A percentile compares a stretch with the other conserved stretches of the same genome.
These are phyloP conservation scores for Eupithecia inturbata DNA, from an alignment of 2,888 invertebrate species.

Conservation along the genomic window DNA sequence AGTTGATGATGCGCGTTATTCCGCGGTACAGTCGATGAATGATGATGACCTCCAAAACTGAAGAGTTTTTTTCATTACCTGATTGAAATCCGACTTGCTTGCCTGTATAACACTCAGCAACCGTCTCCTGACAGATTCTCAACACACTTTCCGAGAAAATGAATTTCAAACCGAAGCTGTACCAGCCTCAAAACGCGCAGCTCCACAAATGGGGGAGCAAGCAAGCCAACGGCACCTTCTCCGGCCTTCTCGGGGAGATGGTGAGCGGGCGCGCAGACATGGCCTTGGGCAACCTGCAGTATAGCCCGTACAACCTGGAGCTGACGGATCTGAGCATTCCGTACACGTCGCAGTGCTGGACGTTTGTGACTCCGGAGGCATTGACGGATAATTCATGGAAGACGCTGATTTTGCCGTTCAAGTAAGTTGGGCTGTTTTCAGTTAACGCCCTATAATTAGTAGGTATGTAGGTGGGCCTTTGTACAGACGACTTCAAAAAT, in stretches of 20 bases:
- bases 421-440: constrained; percentile 72
- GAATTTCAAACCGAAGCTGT: constrained; percentile 88
- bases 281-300: constrained; percentile 90
- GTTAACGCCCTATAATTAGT: background rate
- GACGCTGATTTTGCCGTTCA: constrained; percentile 91
- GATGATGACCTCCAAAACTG: no score
- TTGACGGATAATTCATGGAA: constrained; percentile 93
- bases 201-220: constrained; percentile 88
- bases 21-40: no score
- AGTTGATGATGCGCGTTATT: no score
- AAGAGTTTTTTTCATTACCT: no score
- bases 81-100: background rate
- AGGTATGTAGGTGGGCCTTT: no score
- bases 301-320: constrained; percentile 87
- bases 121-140: constrained; percentile 84
- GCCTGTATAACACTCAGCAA: background rate
- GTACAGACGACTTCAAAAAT: no score
- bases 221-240: constrained; percentile 86
- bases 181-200: constrained; percentile 85
- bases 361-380: constrained; percentile 93
- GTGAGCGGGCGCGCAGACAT: constrained; percentile 87
- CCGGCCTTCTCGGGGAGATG: constrained; percentile 90
- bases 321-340: constrained; percentile 90
- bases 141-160: constrained; percentile 86
- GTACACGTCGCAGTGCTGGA: constrained; percentile 92